Evolutionary conservation across 2,797 vertebrate genomes (phyloP), one percentile per base, ranked within the genome.

Genomic region (Neomorphus geoffroyi): DNA sequence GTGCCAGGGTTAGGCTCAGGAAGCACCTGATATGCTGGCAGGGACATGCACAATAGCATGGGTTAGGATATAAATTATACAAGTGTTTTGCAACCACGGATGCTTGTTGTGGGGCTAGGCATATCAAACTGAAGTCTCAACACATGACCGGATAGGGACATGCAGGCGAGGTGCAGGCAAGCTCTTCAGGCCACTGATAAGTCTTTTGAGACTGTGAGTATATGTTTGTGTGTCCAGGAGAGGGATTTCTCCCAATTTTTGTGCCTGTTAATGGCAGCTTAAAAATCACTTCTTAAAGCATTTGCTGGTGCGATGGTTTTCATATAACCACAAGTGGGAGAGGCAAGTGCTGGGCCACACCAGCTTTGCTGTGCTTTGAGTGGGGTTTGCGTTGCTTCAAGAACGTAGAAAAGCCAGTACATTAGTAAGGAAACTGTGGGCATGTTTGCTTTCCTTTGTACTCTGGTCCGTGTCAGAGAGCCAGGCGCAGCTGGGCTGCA

Each of bases 401-500:
- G 65, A 70, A 37, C 0, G 0, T 7, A 16, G 35, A 27, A 69
- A 57, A 78, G 69, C 13, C 41, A 18, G n/a, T 71, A 48, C 0
- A 3, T 28, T 61, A 69, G 61, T 14, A 72, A 43, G 27, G 70
- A 69, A 84, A 51, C 37, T 11, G 33, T 1, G 5, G 46, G 37
- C 19, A 21, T 7, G 26, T 80, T 92, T 39, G 13, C 43, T 86
- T 70, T 74, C 41, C 33, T 61, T 33, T 45, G 74, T 0, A 2
- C 27, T 51, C 18, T 57, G 46, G 54, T 79, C 30, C 83, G 41
- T 86, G 69, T 81, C 35, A 45, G 92, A 74, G 61, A 21, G 92
- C 51, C 60, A 90, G 69, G 50, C 84, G 88, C 88, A 81, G 73
- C 74, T 94, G 78, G 88, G 75, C 83, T 86, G 80, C 56, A 90